phyloP scores from a whole-genome alignment of 2,113 vertebrate genomes.

The Amia ocellicauda region DNA sequence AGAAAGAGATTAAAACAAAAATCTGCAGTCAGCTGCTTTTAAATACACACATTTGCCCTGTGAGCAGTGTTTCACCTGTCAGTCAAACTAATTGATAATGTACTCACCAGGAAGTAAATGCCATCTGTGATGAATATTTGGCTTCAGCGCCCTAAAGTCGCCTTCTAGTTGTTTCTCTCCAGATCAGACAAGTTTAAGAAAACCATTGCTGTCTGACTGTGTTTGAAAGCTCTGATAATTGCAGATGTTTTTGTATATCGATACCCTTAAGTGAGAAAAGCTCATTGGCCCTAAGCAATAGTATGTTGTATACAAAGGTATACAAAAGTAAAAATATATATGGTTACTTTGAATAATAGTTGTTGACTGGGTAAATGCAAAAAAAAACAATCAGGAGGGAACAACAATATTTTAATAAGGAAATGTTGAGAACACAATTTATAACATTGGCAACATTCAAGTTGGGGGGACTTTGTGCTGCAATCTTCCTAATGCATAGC shows the following conservation, averaged over 20 bases:
- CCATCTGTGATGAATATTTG: slow-evolving; percentile 21
- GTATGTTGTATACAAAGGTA: no score
- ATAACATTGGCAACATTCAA: no score
- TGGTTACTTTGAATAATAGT: no score
- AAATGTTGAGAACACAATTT: no score
- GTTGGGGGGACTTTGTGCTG: no score
- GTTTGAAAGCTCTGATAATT: slow-evolving; percentile 6
- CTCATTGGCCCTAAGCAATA: neutral
- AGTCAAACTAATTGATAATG: slow-evolving; percentile 34
- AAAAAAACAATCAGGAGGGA: no score
- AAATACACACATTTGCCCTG: slow-evolving; percentile 40
- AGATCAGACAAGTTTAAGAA: slow-evolving; percentile 17
- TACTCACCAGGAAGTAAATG: slow-evolving; percentile 36
- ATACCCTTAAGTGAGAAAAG: neutral
- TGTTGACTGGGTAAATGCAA: no score
- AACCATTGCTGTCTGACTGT: slow-evolving; percentile 17
- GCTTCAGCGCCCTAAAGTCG: slow-evolving; percentile 17
- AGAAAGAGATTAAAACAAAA: slow-evolving; percentile 32
- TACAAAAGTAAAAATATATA: no score
- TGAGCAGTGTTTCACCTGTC: slow-evolving; percentile 46
- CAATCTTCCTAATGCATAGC: no score
- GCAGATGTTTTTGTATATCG: slow-evolving; percentile 1
- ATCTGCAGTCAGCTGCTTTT: slow-evolving; percentile 35
- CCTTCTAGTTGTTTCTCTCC: slow-evolving; percentile 5
- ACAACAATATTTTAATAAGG: no score